These are phyloP conservation scores for Glandiceps talaboti DNA, from an alignment of 53 echinoderm and acorn worm species.

Conservation along the genomic window DNA sequence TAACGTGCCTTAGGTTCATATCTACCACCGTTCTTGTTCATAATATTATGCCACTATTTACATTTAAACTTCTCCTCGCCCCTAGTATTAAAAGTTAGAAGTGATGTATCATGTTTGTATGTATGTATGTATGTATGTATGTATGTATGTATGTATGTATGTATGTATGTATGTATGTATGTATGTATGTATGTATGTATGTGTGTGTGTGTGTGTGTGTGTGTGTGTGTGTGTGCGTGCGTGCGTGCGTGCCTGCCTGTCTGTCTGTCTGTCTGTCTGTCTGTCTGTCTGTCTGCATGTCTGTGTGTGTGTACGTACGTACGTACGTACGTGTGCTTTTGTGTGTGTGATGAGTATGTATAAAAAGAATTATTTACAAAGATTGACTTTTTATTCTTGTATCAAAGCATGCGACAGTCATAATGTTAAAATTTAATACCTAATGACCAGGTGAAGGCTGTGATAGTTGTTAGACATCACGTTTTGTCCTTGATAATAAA, in stretches of 20 bases:
- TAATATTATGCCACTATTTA: no score
- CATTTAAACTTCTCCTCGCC: no score
- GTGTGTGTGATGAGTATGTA: not conserved
- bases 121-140: not conserved
- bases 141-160: not conserved
- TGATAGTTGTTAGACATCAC: no score
- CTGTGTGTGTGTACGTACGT: not conserved
- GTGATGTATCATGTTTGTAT: not conserved
- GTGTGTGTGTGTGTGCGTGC: not conserved
- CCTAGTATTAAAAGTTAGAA: no score
- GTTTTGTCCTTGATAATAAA: no score
- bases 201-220: not conserved
- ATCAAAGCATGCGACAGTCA: no score
- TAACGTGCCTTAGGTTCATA: no score
- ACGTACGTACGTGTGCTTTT: not conserved
- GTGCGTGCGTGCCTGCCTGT: not conserved
- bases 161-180: not conserved
- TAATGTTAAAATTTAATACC: no score
- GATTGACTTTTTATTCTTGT: no score
- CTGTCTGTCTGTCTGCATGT: not conserved
- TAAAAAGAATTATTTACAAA: no score
- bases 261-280: not conserved
- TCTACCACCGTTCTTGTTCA: no score
- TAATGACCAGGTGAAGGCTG: no score
- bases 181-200: not conserved